Evolutionary conservation across 1,140 invertebrate genomes (phyloP), one percentile per base, ranked within the genome.

Genomic region (Ladona fulva): DNA sequence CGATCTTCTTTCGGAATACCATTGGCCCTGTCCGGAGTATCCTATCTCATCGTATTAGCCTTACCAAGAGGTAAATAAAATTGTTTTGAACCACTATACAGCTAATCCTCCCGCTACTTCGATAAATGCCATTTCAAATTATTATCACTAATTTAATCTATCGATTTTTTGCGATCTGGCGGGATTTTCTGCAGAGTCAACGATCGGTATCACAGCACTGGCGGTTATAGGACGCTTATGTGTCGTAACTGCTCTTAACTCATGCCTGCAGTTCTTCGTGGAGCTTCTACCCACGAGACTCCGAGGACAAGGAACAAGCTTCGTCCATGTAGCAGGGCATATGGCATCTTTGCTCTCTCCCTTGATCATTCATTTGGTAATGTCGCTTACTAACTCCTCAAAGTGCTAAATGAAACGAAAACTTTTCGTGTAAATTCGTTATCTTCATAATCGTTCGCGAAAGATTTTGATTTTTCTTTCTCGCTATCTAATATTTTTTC

Each of bases 251-350:
- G 52, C 52, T 66, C 52, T 66, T 93, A 95, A 84, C 82, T 94
- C 6, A 93, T 94, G 82, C 93, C 93, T 0, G 93, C 92, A 0
- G 92, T 94, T 52, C 92, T 94, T 0, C 85, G 93, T 77, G 52
- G 52, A 66, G n/a, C 52, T 66, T 22, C 52, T 66, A 6, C 52
- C 52, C 5, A 66, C 52, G 14, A 66, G 52, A 66, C n/a, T 66
- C 14, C 3, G 52, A 66, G 52, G 52, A 1, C 52, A 66, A 66
- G 52, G 52, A 3, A 66, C 52, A 19, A 66, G 52, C n/a, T 66
- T 66, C 52, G 52, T 66, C 5, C 52, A 66, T 66, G 52, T 66
- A 22, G 52, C 52, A 5, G 52, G 52, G 5, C 52, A 66, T 12
- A 66, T 66, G 52, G 52, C 52, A 66, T 66, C 52, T 22, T 22